These are phyloP conservation scores for Tapirus terrestris DNA, from an alignment of 2,113 vertebrate species.

Conservation along the genomic window DNA sequence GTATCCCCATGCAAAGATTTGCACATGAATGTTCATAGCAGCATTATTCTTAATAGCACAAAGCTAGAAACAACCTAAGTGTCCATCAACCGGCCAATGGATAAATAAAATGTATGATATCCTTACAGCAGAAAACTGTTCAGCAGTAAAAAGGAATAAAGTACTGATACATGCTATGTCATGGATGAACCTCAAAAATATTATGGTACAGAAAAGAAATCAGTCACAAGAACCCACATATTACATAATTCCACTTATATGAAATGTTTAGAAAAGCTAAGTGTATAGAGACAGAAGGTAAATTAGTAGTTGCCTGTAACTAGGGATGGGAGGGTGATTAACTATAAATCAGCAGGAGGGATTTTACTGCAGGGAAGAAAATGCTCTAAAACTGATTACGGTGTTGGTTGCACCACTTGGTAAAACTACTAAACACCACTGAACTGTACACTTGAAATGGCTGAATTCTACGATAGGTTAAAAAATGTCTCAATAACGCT, in stretches of 20 bases:
- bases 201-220: not conserved
- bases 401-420: not conserved
- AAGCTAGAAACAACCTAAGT: not conserved
- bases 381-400: not conserved
- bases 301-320: not conserved
- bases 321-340: not conserved
- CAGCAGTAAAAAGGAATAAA: not conserved
- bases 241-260: not conserved
- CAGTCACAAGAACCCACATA: not conserved
- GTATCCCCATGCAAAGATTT: not conserved
- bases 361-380: not conserved
- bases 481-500: not conserved
- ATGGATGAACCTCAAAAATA: not conserved
- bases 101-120: not conserved
- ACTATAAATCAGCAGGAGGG: not conserved
- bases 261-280: not conserved
- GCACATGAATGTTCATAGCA: not conserved
- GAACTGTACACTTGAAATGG: not conserved
- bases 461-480: not conserved
- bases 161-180: not conserved
- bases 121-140: not conserved
- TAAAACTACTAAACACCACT: constrained; percentile 4
- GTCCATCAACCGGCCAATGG: not conserved
- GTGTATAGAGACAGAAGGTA: not conserved
- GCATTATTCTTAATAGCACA: not conserved